A percentile compares a stretch with the other conserved stretches of the same genome.
These are phyloP conservation scores for Vireo altiloquus DNA, from an alignment of 2,113 vertebrate genomes.

Conservation along the genomic window DNA sequence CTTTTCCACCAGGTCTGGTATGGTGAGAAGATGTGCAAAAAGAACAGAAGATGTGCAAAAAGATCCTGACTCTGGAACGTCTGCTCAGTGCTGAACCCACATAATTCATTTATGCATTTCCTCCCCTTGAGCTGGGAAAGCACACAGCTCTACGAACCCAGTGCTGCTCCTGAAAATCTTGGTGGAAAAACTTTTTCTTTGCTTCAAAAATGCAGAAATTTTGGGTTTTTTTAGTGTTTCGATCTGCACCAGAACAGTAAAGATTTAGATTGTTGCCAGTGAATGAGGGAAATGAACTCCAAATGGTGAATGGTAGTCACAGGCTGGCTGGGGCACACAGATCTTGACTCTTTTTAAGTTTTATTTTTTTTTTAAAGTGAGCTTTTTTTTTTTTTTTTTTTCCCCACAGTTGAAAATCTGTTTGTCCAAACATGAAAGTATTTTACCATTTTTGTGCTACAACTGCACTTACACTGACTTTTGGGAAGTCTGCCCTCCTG, in stretches of 20 bases:
- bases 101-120: not conserved
- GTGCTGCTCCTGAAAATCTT: not conserved
- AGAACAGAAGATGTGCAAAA: not conserved
- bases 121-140: not conserved
- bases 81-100: not conserved
- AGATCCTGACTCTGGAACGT: not conserved
- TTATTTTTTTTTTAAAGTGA: not conserved
- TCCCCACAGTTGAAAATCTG: not conserved
- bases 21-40: not conserved
- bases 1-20: not conserved
- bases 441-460: not conserved
- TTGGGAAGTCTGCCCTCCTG: not conserved
- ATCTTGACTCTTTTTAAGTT: not conserved
- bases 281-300: not conserved
- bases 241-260: not conserved
- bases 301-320: not conserved
- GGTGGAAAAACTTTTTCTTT: not conserved
- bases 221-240: not conserved
- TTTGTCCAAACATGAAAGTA: not conserved
- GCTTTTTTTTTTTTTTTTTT: not conserved
- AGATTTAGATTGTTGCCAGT: not conserved
- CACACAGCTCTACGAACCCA: not conserved
- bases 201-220: not conserved
- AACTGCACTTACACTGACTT: not conserved
- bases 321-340: not conserved